Percentiles rank a stretch among this genome's conserved stretches.
Conservation (phyloP, 2,113 vertebrate species). For the Pelusios castaneus region DNA sequence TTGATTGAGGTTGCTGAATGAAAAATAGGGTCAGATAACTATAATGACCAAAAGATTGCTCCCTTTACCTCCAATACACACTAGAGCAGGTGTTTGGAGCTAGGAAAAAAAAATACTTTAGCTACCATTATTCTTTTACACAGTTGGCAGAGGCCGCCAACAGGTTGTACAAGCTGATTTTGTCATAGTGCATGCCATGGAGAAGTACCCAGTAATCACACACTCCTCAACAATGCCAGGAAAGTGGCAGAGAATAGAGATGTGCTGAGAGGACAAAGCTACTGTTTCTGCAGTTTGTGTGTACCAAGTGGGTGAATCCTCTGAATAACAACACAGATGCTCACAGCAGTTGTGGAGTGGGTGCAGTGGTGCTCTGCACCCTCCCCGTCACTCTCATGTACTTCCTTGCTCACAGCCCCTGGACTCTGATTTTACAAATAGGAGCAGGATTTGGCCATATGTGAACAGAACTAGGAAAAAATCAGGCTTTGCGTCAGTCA, state of each 20-base stretch:
- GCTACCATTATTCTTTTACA: not conserved
- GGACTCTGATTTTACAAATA: not conserved
- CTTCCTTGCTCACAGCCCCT: not conserved
- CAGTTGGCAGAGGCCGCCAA: fast-evolving
- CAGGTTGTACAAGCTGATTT: not conserved
- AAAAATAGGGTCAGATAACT: not conserved
- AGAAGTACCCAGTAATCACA: not conserved
- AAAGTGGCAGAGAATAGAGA: no score
- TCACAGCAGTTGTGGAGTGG: not conserved
- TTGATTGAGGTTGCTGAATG: not conserved
- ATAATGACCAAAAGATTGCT: not conserved
- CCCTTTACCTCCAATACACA: fast-evolving
- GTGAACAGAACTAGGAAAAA: not conserved
- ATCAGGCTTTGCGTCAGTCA: not conserved
- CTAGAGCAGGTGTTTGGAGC: not conserved
- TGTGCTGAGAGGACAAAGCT: no score
- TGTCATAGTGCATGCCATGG: fast-evolving
- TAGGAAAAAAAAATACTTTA: fast-evolving
- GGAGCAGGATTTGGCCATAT: not conserved
- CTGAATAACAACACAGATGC: no score
- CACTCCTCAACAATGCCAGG: no score
- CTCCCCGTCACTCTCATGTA: not conserved
- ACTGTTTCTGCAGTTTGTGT: fast-evolving
- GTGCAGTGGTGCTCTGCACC: fast-evolving
- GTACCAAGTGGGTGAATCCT: not conserved